These are phyloP conservation scores for Aplochiton taeniatus DNA, from an alignment of 2,797 vertebrate species.

Conservation along the genomic window DNA sequence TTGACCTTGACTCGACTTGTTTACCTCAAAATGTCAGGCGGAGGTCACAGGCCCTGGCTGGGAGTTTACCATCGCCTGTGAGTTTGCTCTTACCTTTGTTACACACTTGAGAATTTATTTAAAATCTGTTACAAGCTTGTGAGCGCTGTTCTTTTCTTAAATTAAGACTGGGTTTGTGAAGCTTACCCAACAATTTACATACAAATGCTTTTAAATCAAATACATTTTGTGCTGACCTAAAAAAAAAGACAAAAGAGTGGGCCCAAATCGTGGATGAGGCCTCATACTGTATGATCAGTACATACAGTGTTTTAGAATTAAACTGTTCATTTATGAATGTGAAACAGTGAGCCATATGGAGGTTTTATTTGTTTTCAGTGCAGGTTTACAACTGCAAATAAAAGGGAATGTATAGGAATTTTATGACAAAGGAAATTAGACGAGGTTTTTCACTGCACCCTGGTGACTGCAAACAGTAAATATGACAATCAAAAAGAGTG, in stretches of 20 bases:
- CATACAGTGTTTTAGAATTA: slow-evolving; percentile 60
- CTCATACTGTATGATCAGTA: slow-evolving; percentile 27
- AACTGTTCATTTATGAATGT: slow-evolving; percentile 60
- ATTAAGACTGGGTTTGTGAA: too few relatives aligned
- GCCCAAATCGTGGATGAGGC: slow-evolving; percentile 21
- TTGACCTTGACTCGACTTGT: slow-evolving; percentile 77
- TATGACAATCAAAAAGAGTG: slow-evolving; percentile 66
- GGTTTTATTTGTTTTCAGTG: slow-evolving; percentile 72
- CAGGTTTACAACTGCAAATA: slow-evolving; percentile 73
- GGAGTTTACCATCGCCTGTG: slow-evolving; percentile 18
- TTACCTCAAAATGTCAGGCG: slow-evolving; percentile 61
- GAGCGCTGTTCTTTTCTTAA: too few relatives aligned
- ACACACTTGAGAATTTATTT: too few relatives aligned
- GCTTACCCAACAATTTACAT: too few relatives aligned
- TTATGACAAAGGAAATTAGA: slow-evolving; percentile 74
- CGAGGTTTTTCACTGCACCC: slow-evolving; percentile 69
- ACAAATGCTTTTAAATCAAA: too few relatives aligned
- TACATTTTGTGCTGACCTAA: slow-evolving; percentile 32
- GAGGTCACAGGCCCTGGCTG: slow-evolving; percentile 45
- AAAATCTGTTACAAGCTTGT: too few relatives aligned
- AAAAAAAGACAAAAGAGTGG: slow-evolving; percentile 14
- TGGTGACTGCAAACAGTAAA: slow-evolving; percentile 67
- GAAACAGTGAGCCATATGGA: slow-evolving; percentile 72
- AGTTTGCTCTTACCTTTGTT: background rate
- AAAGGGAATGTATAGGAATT: slow-evolving; percentile 73